Conservation (phyloP, 2,888 invertebrate genomes). For the Stratiomys singularior region DNA sequence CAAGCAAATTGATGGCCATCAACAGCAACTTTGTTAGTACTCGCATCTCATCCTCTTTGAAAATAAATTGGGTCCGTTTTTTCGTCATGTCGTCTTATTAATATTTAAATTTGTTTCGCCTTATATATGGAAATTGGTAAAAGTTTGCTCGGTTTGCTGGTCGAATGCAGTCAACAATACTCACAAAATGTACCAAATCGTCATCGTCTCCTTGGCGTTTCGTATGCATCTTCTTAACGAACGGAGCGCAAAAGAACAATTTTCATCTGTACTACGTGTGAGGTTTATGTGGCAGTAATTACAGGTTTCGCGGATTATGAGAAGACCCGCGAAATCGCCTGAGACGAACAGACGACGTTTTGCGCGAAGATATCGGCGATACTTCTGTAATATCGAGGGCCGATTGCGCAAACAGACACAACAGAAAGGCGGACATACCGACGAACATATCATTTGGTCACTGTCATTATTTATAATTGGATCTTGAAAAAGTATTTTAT, state of each 20-base stretch:
- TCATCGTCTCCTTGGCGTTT: not conserved
- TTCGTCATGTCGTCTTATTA: conserved; percentile 42
- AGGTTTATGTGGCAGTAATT: conserved; percentile 47
- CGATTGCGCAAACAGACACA: not conserved
- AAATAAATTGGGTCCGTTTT: conserved; percentile 33
- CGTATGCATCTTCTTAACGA: conserved; percentile 14
- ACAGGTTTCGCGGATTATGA: conserved; percentile 44
- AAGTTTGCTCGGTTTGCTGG: conserved; percentile 21
- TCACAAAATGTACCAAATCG: conserved; percentile 1
- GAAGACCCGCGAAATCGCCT: conserved; percentile 8
- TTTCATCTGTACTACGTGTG: conserved; percentile 43
- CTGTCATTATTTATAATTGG: conserved; percentile 45
- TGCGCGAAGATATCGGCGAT: conserved; percentile 1
- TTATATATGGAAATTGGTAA: conserved; percentile 44
- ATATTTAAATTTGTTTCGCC: conserved; percentile 43
- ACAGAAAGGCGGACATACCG: not conserved
- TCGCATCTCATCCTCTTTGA: not conserved
- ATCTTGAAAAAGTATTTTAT: conserved; percentile 42
- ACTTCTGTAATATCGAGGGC: conserved; percentile 11
- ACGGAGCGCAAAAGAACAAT: conserved; percentile 41
- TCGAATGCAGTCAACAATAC: not conserved
- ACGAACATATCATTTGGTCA: conserved; percentile 33
- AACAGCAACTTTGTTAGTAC: conserved; percentile 20
- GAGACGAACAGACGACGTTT: conserved; percentile 24
- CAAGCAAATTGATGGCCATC: not conserved